Conservation (phyloP, 2,797 vertebrate species). For the Rhinichthys osculus region DNA sequence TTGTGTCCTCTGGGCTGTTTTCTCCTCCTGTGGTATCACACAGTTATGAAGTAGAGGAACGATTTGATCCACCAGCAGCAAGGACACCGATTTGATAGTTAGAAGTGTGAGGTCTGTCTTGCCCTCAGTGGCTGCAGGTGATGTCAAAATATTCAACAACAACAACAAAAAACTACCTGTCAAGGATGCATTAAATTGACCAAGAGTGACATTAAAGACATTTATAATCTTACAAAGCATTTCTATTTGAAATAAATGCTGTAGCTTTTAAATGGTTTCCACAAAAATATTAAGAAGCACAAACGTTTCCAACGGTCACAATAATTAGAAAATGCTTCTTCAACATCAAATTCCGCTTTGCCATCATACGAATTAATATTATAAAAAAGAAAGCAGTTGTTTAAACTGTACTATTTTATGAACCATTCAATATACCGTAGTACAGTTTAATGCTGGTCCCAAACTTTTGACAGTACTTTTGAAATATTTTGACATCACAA, state of each 20-base stretch:
- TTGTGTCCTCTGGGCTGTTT: slow-evolving; percentile 20
- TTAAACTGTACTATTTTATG: too few species aligned
- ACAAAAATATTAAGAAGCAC: background rate
- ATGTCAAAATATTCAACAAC: background rate
- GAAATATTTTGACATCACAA: background rate
- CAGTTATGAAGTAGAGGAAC: background rate
- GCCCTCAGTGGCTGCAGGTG: background rate
- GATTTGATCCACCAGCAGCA: background rate
- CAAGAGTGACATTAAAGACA: background rate
- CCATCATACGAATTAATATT: background rate
- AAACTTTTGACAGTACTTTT: background rate
- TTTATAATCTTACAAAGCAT: background rate
- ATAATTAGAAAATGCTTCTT: background rate
- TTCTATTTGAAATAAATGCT: background rate
- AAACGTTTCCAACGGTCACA: background rate
- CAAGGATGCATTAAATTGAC: too few species aligned
- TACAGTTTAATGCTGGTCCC: background rate
- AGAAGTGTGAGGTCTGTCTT: background rate
- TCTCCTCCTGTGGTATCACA: background rate
- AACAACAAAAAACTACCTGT: too few species aligned
- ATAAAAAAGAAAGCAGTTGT: too few species aligned
- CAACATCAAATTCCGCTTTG: background rate
- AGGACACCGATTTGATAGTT: background rate
- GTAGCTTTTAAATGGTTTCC: background rate
- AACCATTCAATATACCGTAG: too few species aligned